A percentile compares a stretch with the other conserved stretches of the same genome.
Conservation (phyloP, 2,113 vertebrate species). For the Ceyx melanurus region DNA sequence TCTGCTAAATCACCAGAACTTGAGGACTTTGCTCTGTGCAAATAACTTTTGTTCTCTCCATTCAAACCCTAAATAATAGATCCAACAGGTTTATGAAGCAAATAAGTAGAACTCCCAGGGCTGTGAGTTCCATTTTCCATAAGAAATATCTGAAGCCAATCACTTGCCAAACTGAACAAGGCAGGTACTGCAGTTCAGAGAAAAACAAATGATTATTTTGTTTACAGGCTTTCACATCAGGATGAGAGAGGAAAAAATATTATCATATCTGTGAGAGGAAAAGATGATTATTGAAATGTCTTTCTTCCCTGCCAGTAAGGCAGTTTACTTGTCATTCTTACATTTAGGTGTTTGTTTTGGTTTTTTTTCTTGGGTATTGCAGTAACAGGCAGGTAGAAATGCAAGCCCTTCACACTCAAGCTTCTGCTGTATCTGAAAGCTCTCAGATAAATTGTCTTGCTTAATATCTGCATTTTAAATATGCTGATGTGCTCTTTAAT, state of each 20-base stretch:
- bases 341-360: neutral
- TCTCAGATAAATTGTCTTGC: neutral
- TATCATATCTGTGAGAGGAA: neutral
- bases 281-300: neutral
- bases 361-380: neutral
- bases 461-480: neutral
- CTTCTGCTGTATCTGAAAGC: neutral
- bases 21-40: neutral
- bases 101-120: neutral
- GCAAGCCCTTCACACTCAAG: neutral
- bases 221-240: constrained; percentile 1
- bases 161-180: neutral
- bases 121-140: neutral
- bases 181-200: neutral
- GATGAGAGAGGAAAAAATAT: neutral
- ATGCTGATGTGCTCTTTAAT: neutral
- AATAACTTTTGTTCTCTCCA: constrained; percentile 5
- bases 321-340: neutral
- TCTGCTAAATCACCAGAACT: constrained; percentile 4
- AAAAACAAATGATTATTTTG: neutral
- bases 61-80: constrained; percentile 6
- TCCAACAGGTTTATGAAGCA: constrained; percentile 29
- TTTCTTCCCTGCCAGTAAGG: neutral
- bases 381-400: neutral
- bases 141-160: neutral